These are phyloP conservation scores for Oscheius sp. DNA, from an alignment of 2,888 invertebrate genomes.

Conservation along the genomic window DNA sequence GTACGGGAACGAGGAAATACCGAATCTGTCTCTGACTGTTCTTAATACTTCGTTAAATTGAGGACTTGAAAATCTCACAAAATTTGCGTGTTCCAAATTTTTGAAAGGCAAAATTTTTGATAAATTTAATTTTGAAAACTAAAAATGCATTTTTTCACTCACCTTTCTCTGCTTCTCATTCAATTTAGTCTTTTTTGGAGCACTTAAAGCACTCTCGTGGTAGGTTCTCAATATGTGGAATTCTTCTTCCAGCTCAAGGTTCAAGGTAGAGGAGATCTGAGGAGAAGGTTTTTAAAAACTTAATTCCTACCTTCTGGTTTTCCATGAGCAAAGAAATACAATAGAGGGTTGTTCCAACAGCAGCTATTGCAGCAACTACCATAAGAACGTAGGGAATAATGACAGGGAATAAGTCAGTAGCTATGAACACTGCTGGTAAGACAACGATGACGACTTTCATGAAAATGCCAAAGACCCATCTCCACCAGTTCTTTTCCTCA, in stretches of 20 bases:
- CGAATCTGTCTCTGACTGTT: too few relatives aligned
- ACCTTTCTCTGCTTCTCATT: neutral
- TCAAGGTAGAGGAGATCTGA: neutral
- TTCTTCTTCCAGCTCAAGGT: constrained; percentile 6
- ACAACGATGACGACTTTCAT: neutral
- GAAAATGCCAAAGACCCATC: neutral
- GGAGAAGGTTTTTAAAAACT: neutral
- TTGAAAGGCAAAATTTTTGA: too few relatives aligned
- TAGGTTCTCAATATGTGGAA: neutral
- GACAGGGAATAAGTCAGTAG: neutral
- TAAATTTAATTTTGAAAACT: too few relatives aligned
- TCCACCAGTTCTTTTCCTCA: neutral
- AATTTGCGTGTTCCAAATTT: too few relatives aligned
- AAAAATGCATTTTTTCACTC: too few relatives aligned
- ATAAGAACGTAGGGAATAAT: neutral
- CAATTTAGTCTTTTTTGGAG: neutral
- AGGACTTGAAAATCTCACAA: too few relatives aligned
- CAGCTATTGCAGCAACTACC: constrained; percentile 3
- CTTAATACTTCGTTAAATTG: too few relatives aligned
- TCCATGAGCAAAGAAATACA: constrained; percentile 3
- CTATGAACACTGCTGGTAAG: neutral
- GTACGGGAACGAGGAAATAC: too few relatives aligned
- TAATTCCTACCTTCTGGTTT: neutral
- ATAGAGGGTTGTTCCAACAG: constrained; percentile 17
- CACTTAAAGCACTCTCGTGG: neutral